Evolutionary conservation across 2,888 invertebrate species (phyloP), one percentile per base, ranked within the genome.

Genomic region (Thyatira batis): DNA sequence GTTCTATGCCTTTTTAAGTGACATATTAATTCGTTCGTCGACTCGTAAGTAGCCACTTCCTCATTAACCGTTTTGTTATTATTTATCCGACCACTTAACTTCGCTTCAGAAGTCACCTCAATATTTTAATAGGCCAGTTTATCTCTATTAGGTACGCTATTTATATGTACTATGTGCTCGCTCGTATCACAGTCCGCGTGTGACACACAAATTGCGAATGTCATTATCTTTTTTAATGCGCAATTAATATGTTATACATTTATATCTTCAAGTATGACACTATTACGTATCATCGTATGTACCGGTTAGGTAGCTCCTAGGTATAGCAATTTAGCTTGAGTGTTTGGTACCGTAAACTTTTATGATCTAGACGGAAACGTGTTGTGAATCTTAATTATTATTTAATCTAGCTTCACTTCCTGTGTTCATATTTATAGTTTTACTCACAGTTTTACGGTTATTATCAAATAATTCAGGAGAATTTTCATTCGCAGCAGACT

Each of bases 21-120:
- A 85, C 84, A 82, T 85, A 82, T 87, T 87, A 89, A 89, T 88
- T 86, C 80, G 77, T 79, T 70, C 73, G 77, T 64, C 69, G 70
- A 69, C 76, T 73, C 69, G n/a, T 87, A 92, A 91, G 90, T 89
- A 90, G 85, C 65, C 68, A 87, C 89, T 87, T 92, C 92, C 92
- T 92, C 86, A 91, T 92, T 90, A 91, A 82, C 67, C 63, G 79
- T 80, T 88, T 85, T 82, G 80, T 87, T 89, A 87, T 83, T 85
- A 81, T 85, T 85, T 85, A 77, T 78, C 76, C 82, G 81, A 81
- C 76, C 70, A 79, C 81, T 85, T 79, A 78, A 78, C 78, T 80
- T 39, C 71, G 70, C 56, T 63, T 62, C 61, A 62, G 60, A 62
- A 73, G 73, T 69, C 75, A 81, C 78, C 76, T 76, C 69, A 65